Base-by-base conservation (phyloP, 2,888 invertebrate species). In the Morpho deidamia region DNA sequence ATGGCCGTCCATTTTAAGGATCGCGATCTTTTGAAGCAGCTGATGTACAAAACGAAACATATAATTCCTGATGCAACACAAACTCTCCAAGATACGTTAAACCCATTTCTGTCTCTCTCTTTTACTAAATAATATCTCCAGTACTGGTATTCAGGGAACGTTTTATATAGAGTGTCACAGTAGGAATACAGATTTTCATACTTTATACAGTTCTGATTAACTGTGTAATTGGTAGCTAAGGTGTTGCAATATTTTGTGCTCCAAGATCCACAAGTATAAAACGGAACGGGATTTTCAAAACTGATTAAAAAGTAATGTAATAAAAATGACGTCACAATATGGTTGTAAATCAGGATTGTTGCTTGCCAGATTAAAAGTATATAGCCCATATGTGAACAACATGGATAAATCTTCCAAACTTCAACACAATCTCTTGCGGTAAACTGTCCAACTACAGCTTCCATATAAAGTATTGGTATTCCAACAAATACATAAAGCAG, bases 391-490 rank as follows among this genome's bases (percentile, higher is more conserved):
- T 83, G 81, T 1, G 83, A 76, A 3, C 86, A 56, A 54, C 75
- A 84, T 1, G 74, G 67, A 0, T 85, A 71, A 5, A 72, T 70
- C 47, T 64, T 74, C 87, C 87, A 88, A 1, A 82, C 72, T 23
- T 78, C 71, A 10, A 87, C 60, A 59, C 80, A 81, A 66, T 85
- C 81, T 38, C 84, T 74, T 7, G 72, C 71, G 0, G 88, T 86
- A 59, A 83, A 88, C 63, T 87, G 88, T 11, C 81, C 73, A 12
- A 84, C 69, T 11, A 82, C 72, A 38, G 72, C 69, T 60, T 88
- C 88, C 83, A 87, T 82, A 63, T 83, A 87, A 1, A 85, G 53
- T 9, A 86, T 57, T 1, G 88, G 87, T 53, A 84, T 76, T 4
- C 86, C 87, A 9, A 83, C 38, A 2, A 78, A 40, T 2, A 79